These are phyloP conservation scores for Azorinus chamasolen DNA, from an alignment of 2,888 invertebrate genomes.

Conservation along the genomic window DNA sequence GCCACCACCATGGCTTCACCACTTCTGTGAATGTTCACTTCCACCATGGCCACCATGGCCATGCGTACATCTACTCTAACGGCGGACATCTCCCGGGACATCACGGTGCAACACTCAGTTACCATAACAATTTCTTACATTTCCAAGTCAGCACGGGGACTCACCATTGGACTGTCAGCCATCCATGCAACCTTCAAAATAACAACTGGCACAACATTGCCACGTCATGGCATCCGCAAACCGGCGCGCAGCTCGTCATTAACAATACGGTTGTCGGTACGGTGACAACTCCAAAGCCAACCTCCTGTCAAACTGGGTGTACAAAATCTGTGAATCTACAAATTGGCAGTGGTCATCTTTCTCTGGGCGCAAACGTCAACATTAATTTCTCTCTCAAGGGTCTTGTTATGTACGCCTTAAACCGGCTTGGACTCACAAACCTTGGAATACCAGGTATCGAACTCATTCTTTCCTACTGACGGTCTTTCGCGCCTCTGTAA, in stretches of 20 bases:
- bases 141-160: slow-evolving; percentile 47
- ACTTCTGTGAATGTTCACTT: slow-evolving; percentile 51
- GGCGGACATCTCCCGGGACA: slow-evolving; percentile 52
- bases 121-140: slow-evolving; percentile 43
- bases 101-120: slow-evolving; percentile 46
- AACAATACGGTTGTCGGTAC: slow-evolving; percentile 51
- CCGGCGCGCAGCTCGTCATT: slow-evolving; percentile 37
- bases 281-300: slow-evolving; percentile 9
- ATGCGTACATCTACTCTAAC: slow-evolving; percentile 43
- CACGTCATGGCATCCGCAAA: slow-evolving; percentile 57
- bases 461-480: too few species aligned
- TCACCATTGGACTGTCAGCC: slow-evolving; percentile 42
- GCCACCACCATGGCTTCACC: slow-evolving; percentile 55
- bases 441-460: slow-evolving; percentile 10
- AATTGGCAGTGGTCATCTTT: slow-evolving; percentile 35
- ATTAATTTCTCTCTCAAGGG: slow-evolving; percentile 46
- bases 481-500: too few species aligned
- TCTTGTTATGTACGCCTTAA: slow-evolving; percentile 16
- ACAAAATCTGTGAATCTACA: slow-evolving; percentile 33
- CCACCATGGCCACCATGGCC: slow-evolving; percentile 48
- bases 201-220: slow-evolving; percentile 40
- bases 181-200: slow-evolving; percentile 13
- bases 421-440: slow-evolving; percentile 1
- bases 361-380: slow-evolving; percentile 10
- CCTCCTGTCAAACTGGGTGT: neutral